phyloP scores from a whole-genome alignment of 2,888 invertebrate species.

The Drosophila prostipennis region DNA sequence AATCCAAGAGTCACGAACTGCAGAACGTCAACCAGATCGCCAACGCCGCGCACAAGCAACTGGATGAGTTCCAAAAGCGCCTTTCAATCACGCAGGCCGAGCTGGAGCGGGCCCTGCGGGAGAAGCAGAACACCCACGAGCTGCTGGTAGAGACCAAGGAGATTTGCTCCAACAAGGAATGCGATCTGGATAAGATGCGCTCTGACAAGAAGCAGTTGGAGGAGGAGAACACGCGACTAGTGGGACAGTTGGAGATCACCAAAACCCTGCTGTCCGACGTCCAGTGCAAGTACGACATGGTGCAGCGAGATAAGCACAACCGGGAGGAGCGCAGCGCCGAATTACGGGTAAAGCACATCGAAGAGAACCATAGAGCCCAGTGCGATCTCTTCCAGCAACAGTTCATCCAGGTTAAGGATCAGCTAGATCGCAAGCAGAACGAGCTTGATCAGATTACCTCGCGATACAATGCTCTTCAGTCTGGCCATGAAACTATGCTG shows the following conservation, averaged over 20 bases:
- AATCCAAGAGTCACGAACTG: constrained; percentile 85
- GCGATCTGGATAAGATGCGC: constrained; percentile 75
- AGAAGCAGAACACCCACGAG: constrained; percentile 87
- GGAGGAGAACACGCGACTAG: constrained; percentile 85
- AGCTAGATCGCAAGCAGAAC: constrained; percentile 84
- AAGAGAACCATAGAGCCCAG: constrained; percentile 85
- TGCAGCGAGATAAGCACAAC: constrained; percentile 78
- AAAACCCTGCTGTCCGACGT: constrained; percentile 85
- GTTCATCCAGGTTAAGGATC: constrained; percentile 83
- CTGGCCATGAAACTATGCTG: constrained; percentile 87
- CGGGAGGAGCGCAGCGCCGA: constrained; percentile 81
- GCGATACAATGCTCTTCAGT: constrained; percentile 86
- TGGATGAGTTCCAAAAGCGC: constrained; percentile 85
- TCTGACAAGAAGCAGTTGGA: constrained; percentile 84
- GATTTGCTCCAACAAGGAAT: constrained; percentile 82
- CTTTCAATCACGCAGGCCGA: constrained; percentile 87
- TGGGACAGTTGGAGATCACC: constrained; percentile 86
- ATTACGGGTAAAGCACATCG: constrained; percentile 83
- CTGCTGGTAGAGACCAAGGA: constrained; percentile 85
- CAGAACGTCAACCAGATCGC: constrained; percentile 84
- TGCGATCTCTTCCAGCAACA: constrained; percentile 85
- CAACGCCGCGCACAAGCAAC: constrained; percentile 67
- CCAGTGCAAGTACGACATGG: constrained; percentile 83
- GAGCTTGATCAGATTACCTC: constrained; percentile 86
- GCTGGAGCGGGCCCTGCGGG: constrained; percentile 86